Conservation (phyloP, 2,797 vertebrate genomes). For the Lacerta bilineata region DNA sequence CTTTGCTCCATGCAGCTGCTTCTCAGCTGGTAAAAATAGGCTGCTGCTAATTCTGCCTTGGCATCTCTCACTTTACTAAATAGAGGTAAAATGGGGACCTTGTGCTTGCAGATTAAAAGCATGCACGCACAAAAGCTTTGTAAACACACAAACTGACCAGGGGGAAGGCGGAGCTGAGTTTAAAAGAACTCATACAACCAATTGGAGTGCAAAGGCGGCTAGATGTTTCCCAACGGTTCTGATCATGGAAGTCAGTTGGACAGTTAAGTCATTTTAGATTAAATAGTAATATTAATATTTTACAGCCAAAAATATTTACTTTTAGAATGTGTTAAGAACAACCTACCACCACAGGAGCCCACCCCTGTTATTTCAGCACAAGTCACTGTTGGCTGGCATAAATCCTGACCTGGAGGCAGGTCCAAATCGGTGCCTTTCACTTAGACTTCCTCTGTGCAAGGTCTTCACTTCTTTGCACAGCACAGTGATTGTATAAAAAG, state of each 20-base stretch:
- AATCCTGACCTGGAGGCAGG: background rate
- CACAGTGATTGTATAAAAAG: slow-evolving; percentile 74
- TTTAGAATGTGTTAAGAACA: background rate
- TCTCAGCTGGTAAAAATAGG: slow-evolving; percentile 66
- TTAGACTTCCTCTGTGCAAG: slow-evolving; percentile 73
- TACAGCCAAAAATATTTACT: background rate
- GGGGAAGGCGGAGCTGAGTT: background rate
- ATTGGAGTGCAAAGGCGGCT: background rate
- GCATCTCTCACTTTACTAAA: slow-evolving; percentile 50
- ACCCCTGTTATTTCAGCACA: background rate
- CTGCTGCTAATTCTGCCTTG: slow-evolving; percentile 28
- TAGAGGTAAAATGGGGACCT: slow-evolving; percentile 5
- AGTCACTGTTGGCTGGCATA: no score
- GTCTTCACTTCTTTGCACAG: slow-evolving; percentile 76
- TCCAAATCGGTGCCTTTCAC: slow-evolving; percentile 19
- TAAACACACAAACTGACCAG: background rate
- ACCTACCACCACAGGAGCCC: background rate
- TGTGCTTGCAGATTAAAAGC: slow-evolving; percentile 32
- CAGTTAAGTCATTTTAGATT: background rate
- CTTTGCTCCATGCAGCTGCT: slow-evolving; percentile 61
- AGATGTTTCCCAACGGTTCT: background rate
- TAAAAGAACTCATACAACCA: background rate
- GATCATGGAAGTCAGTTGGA: background rate
- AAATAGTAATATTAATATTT: no score
- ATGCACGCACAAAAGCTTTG: background rate